Percentiles rank a stretch among this genome's conserved stretches.
Conservation (phyloP, 2,797 vertebrate species). For the Rhadinocentrus ornatus region DNA sequence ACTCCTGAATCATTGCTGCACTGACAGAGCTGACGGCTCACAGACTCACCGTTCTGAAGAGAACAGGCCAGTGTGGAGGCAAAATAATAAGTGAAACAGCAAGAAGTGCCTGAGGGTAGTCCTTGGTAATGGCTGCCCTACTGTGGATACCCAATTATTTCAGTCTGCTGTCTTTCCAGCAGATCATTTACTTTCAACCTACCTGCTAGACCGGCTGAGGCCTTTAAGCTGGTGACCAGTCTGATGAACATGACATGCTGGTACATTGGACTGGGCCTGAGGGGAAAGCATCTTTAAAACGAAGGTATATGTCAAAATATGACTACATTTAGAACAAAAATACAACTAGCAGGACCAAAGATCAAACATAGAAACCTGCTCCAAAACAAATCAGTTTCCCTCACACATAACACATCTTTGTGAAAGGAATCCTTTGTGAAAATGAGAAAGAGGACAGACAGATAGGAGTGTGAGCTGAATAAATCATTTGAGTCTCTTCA, state of each 20-base stretch:
- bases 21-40: constrained; percentile 48
- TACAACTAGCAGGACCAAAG: background rate
- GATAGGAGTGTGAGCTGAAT: constrained; percentile 46
- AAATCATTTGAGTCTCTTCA: constrained; percentile 48
- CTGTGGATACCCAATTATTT: constrained; percentile 64
- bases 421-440: constrained; percentile 40
- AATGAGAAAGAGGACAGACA: constrained; percentile 40
- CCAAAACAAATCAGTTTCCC: constrained; percentile 16
- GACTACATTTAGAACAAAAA: constrained; percentile 21
- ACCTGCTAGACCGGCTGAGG: constrained; percentile 47
- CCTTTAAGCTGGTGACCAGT: constrained; percentile 24
- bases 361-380: constrained; percentile 9
- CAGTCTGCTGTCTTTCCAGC: constrained; percentile 46
- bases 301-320: constrained; percentile 8
- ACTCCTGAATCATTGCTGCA: constrained; percentile 63
- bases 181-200: constrained; percentile 60
- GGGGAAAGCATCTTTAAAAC: constrained; percentile 16
- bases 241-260: constrained; percentile 26
- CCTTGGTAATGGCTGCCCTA: constrained; percentile 50
- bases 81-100: constrained; percentile 65
- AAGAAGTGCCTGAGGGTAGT: constrained; percentile 57
- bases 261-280: background rate
- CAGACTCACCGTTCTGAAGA: constrained; percentile 39
- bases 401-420: constrained; percentile 8
- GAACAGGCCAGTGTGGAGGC: constrained; percentile 38